phyloP scores from a whole-genome alignment of 2,113 vertebrate genomes.

The Phalacrocorax brasilianus region DNA sequence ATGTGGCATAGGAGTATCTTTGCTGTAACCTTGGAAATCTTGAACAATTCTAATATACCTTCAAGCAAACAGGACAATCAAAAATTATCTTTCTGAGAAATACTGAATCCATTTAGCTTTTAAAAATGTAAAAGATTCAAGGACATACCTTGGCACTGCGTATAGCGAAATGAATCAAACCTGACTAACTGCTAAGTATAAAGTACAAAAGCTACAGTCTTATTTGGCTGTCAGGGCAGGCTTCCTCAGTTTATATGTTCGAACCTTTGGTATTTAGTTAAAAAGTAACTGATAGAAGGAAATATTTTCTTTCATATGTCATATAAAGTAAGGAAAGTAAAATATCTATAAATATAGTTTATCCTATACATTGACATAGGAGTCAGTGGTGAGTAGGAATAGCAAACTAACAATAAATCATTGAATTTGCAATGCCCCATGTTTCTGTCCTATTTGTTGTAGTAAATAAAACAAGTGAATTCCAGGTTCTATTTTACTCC shows the following conservation, averaged over 20 bases:
- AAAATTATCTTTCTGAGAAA: not conserved
- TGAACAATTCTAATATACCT: not conserved
- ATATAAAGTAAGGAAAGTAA: not conserved
- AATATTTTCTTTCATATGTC: not conserved
- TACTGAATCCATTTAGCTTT: not conserved
- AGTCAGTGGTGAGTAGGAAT: not conserved
- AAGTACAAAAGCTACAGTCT: not conserved
- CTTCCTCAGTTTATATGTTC: not conserved
- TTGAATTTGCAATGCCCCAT: not conserved
- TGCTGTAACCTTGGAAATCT: not conserved
- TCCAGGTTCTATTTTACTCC: not conserved
- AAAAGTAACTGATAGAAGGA: not conserved
- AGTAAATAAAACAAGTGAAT: not conserved
- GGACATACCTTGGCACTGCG: not conserved
- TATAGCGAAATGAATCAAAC: not conserved
- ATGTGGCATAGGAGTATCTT: not conserved
- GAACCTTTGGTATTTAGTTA: not conserved
- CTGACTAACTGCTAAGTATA: not conserved
- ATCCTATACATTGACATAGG: not conserved
- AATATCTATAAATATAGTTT: not conserved
- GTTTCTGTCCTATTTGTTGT: not conserved
- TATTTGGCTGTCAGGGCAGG: not conserved
- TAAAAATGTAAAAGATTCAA: not conserved
- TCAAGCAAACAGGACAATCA: not conserved
- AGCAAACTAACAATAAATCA: not conserved